Percentiles rank a stretch among this genome's conserved stretches.
Evolutionary conservation across 2,113 vertebrate genomes (phyloP).

Genomic region (Entosphenus tridentatus): DNA sequence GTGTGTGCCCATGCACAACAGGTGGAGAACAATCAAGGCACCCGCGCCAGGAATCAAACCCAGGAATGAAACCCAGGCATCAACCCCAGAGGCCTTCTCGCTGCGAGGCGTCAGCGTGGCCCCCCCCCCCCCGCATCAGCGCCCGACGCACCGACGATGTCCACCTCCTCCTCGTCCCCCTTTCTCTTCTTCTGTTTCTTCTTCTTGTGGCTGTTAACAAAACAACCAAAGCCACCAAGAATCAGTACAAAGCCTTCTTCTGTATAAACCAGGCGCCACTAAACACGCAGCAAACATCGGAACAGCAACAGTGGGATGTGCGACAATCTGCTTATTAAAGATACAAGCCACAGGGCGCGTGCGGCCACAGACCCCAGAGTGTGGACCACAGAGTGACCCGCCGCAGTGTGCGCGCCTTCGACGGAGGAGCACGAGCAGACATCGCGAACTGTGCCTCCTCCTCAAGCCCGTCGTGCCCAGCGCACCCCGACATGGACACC

Average conservation of each 20-base stretch:
- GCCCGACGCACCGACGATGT: constrained; percentile 41
- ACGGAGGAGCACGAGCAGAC: background rate
- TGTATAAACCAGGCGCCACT: background rate
- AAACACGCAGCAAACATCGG: background rate
- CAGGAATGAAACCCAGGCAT: background rate
- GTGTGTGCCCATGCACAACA: background rate
- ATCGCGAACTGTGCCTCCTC: background rate
- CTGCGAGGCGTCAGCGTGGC: background rate
- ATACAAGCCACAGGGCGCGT: background rate
- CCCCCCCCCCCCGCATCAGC: background rate
- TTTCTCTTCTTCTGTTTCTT: constrained; percentile 56
- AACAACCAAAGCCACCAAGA: background rate
- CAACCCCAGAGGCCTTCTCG: background rate
- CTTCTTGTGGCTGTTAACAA: constrained; percentile 51
- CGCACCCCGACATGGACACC: background rate
- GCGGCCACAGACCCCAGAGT: background rate
- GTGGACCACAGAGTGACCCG: background rate
- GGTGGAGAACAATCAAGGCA: background rate
- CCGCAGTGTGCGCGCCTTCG: background rate
- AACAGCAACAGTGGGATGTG: background rate
- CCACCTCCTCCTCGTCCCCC: constrained; percentile 29
- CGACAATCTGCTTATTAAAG: background rate
- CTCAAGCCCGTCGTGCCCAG: background rate
- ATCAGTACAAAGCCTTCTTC: background rate
- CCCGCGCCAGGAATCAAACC: background rate